Conservation (phyloP, 2,797 vertebrate species). For the Lophotriccus pileatus region DNA sequence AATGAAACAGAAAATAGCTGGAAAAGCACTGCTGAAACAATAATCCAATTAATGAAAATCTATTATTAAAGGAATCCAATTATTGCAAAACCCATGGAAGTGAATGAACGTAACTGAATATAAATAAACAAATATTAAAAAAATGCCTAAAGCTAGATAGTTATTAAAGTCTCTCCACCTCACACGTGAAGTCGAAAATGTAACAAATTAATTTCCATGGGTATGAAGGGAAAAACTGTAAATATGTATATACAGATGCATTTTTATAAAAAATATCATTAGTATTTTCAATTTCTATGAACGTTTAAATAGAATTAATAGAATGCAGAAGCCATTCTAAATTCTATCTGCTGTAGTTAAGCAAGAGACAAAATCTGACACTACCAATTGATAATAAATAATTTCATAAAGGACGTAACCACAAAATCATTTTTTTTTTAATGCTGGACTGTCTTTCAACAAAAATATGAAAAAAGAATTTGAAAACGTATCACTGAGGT, state of each 20-base stretch:
- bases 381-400: background rate
- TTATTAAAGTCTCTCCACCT: background rate
- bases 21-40: background rate
- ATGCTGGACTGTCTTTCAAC: background rate
- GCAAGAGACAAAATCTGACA: background rate
- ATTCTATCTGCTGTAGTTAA: background rate
- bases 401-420: background rate
- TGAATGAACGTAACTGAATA: background rate
- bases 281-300: background rate
- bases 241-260: fast-evolving
- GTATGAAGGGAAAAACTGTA: background rate
- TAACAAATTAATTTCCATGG: background rate
- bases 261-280: background rate
- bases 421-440: background rate
- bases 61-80: background rate
- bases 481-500: background rate
- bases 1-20: background rate
- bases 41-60: background rate
- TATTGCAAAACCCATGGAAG: background rate
- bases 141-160: background rate
- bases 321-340: background rate
- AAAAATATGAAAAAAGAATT: background rate
- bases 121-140: background rate
- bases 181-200: background rate
- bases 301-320: background rate